phyloP scores from a whole-genome alignment of 2,113 vertebrate species.

The Balaenoptera acutorostrata region DNA sequence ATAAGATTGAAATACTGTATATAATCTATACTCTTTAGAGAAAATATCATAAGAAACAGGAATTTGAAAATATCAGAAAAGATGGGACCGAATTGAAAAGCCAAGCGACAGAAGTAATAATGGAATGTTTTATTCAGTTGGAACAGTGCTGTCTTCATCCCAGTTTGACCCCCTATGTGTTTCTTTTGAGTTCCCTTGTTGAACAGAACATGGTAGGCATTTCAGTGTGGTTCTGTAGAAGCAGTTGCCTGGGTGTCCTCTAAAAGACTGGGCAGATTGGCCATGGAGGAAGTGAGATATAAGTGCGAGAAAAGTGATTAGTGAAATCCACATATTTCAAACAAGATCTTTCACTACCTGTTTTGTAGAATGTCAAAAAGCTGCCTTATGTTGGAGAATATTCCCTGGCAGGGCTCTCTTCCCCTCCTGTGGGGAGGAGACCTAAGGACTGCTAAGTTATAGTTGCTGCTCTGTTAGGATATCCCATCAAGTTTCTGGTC shows the following conservation, averaged over 20 bases:
- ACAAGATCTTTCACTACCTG: not conserved
- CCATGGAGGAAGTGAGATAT: not conserved
- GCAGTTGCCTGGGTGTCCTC: rapidly evolving
- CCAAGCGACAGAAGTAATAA: not conserved
- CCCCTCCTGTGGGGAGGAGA: not conserved
- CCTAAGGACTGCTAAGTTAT: not conserved
- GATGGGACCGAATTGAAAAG: not conserved
- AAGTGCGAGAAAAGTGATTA: not conserved
- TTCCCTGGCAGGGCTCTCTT: not conserved
- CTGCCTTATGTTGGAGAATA: not conserved
- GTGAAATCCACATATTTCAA: not conserved
- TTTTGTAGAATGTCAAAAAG: not conserved
- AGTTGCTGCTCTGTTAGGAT: not conserved
- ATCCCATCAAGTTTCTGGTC: not conserved
- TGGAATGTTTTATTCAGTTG: not conserved
- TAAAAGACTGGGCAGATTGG: not conserved
- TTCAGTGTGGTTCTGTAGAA: not conserved
- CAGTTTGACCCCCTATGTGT: not conserved
- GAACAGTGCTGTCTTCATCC: not conserved
- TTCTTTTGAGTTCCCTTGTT: not conserved
- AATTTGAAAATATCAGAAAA: not conserved
- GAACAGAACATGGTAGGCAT: not conserved
- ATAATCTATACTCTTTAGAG: not conserved
- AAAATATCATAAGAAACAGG: not conserved
- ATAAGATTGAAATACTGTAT: not conserved